A percentile compares a stretch with the other conserved stretches of the same genome.
Conservation (phyloP, 2,797 vertebrate genomes). For the Characodon lateralis region DNA sequence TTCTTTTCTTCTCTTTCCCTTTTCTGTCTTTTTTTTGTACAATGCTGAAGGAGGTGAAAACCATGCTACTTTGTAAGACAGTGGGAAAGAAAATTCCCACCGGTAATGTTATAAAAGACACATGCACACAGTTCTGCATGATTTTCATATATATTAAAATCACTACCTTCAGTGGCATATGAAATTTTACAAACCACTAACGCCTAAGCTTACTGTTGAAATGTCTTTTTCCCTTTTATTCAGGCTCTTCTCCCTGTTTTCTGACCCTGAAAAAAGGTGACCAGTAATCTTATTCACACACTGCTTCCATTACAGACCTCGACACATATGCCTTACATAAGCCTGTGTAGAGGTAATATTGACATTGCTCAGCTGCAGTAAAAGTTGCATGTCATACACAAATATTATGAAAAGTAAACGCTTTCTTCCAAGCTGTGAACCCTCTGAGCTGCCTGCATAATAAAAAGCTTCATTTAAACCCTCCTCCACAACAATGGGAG, state of each 20-base stretch:
- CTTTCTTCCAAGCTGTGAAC: slow-evolving; percentile 39
- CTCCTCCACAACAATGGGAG: slow-evolving; percentile 42
- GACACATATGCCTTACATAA: slow-evolving; percentile 46
- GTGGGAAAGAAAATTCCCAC: slow-evolving; percentile 89
- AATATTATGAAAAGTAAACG: slow-evolving; percentile 76
- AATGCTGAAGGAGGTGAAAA: slow-evolving; percentile 46
- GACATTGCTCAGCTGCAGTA: slow-evolving; percentile 74
- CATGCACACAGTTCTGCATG: slow-evolving; percentile 89
- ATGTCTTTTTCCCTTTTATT: slow-evolving; percentile 80
- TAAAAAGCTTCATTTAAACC: slow-evolving; percentile 62
- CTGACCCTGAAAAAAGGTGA: slow-evolving; percentile 78
- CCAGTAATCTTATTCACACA: slow-evolving; percentile 75
- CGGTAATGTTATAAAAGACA: slow-evolving; percentile 87
- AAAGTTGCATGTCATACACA: slow-evolving; percentile 77
- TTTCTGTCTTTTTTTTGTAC: neutral
- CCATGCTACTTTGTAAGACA: slow-evolving; percentile 79
- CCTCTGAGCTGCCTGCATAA: slow-evolving; percentile 44
- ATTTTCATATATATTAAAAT: slow-evolving; percentile 99
- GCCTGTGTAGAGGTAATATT: slow-evolving; percentile 73
- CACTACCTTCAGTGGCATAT: slow-evolving; percentile 86
- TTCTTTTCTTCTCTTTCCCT: slow-evolving; percentile 4
- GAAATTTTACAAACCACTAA: slow-evolving; percentile 83
- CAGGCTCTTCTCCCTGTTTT: slow-evolving; percentile 66
- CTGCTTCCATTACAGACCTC: slow-evolving; percentile 64
- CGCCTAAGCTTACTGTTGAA: slow-evolving; percentile 83